Conservation (phyloP, 2,888 invertebrate genomes). For the Perdita meconis region DNA sequence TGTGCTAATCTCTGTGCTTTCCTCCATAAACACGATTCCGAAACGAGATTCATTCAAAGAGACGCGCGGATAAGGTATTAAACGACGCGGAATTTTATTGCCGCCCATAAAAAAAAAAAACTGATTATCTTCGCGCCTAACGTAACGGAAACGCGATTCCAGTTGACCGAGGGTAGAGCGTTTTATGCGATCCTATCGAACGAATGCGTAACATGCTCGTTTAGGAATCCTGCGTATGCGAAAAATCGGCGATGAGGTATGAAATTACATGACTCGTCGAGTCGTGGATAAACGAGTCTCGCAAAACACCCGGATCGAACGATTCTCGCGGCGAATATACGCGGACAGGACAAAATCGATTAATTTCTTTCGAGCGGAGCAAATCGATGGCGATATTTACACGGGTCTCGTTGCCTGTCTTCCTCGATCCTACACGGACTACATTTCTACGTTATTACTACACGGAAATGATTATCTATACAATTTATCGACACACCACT, state of each 20-base stretch:
- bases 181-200: neutral
- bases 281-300: conserved; percentile 52
- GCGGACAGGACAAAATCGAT: conserved; percentile 58
- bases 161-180: neutral
- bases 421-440: neutral
- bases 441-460: neutral
- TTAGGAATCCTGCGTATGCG: conserved; percentile 16
- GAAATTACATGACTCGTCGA: conserved; percentile 53
- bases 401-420: neutral
- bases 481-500: neutral
- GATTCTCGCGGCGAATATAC: conserved; percentile 26
- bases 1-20: conserved; percentile 1
- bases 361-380: conserved; percentile 50
- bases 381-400: conserved; percentile 41
- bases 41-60: neutral
- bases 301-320: conserved; percentile 41
- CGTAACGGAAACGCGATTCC: neutral
- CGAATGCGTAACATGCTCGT: neutral
- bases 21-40: neutral
- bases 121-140: neutral
- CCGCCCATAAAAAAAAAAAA: neutral
- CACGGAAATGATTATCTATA: neutral
- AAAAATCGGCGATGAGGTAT: conserved; percentile 44
- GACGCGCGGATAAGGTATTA: neutral
- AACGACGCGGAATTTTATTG: neutral